Evolutionary conservation across 2,797 vertebrate genomes (phyloP), one percentile per base, ranked within the genome.

Genomic region (Craterocephalus amniculus): DNA sequence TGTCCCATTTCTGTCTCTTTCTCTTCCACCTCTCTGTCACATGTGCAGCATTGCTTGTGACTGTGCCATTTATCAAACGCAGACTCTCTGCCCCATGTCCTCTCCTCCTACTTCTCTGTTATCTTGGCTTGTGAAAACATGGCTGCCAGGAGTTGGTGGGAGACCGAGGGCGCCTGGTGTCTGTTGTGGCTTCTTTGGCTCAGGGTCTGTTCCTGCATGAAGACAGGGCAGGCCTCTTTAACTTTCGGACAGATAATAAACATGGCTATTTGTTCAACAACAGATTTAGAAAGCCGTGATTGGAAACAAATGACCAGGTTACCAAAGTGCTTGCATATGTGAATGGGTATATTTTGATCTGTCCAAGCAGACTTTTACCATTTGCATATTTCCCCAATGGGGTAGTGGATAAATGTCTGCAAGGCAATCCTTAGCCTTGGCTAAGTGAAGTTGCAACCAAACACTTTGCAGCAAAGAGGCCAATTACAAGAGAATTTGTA

Each of bases 71-170:
- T 70, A 79, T 89, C 87, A 86, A 82, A 82, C 72, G 57, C 69
- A 18, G 26, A 74, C 63, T 81, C 67, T 51, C 24, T 57, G 43
- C 34, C 40, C 22, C 14, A 12, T 26, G 9, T 65, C 72, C 36
- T 69, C 67, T 64, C 36, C 76, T 70, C 36, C 76, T 70, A 64
- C 51, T 79, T 36, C 65, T 63, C 67, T 90, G 88, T 91, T 91
- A 87, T 91, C 87, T 87, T 29, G 63, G 58, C 56, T 79, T 90
- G 83, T 80, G 63, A 91, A 91, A 91, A 90, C 87, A 86, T 76
- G 83, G 88, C 81, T 73, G 66, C 79, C 84, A 78, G 78, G 83
- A 79, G 78, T 67, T 80, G 79, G 72, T 84, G 83, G 78, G 90
- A 82, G 83, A 79, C 72, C 22, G 62, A 59, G 72, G 58, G 70